Base-by-base conservation (phyloP, 2,113 vertebrate genomes). In the Rhabdornis inornatus region DNA sequence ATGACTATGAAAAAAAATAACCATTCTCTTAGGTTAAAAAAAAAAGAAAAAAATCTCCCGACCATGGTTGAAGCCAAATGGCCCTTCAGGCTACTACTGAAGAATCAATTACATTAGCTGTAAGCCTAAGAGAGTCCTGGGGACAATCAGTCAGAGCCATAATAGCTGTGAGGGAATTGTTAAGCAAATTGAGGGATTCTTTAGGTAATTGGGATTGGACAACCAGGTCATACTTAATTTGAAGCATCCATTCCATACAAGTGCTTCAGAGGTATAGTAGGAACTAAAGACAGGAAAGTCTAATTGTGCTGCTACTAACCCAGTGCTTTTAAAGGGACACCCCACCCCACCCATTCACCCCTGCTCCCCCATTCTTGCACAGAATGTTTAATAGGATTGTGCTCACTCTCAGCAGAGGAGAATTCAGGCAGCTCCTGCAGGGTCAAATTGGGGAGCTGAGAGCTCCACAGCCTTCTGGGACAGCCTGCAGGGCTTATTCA, bases 161-260 rank as follows among this genome's bases (percentile, higher is more conserved):
- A 96, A 96, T 96, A 95, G 93, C 96, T 95, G 84, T 96, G 96
- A 97, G 96, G 92, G 96, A 97, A 97, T 97, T 97, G 95, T 97
- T 96, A 96, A 97, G 95, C 97, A 97, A 97, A 96, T 95, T 95
- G 94, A 97, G 94, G 95, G 96, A 97, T 97, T 97, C 96, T 97
- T 97, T 97, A 97, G 90, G 95, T 96, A 96, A 96, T 95, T 97
- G 97, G 95, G 95, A 96, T 95, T 97, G 97, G 96, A 96, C 93
- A 96, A 93, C 95, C 95, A 95, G 95, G 95, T 94, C 94, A 96
- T 92, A 96, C 93, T 96, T 96, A 97, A 97, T 97, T 96, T 97
- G 96, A 97, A 91, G 94, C 95, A 95, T 96, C 93, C 89, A 94
- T 96, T 94, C 96, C 95, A 94, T 96, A 82, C 90, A 96, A 96